Evolutionary conservation across 2,113 vertebrate species (phyloP).

Genomic region (Centropus unirufus): DNA sequence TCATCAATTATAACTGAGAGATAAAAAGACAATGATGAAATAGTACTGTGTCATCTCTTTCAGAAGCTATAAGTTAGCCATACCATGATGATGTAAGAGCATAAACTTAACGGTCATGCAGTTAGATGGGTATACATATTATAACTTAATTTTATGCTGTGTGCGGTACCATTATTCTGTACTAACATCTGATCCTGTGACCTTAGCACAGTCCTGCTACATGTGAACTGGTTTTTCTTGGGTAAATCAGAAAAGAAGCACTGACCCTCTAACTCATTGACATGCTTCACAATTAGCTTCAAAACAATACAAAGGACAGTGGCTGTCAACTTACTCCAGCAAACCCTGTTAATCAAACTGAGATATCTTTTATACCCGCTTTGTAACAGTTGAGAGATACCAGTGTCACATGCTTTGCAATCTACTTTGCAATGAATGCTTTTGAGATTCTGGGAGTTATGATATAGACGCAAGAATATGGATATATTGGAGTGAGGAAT

Average conservation of each 20-base stretch:
- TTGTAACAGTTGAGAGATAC: not conserved
- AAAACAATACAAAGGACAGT: not conserved
- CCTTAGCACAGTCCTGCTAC: not conserved
- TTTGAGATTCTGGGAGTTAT: not conserved
- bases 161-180: not conserved
- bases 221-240: not conserved
- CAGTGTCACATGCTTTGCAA: not conserved
- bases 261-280: not conserved
- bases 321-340: not conserved
- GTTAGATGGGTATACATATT: too few species aligned
- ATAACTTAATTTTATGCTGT: not conserved
- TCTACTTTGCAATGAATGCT: conserved; percentile 16
- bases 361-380: conserved; percentile 13
- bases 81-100: not conserved
- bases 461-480: not conserved
- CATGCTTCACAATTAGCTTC: not conserved
- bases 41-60: not conserved
- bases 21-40: not conserved
- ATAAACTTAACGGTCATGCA: not conserved
- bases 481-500: conserved; percentile 43
- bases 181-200: rapidly evolving
- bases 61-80: not conserved
- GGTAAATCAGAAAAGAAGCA: not conserved
- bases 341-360: not conserved
- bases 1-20: not conserved